Base-by-base conservation (phyloP, 2,888 invertebrate genomes). In the Acrobasis repandana region DNA sequence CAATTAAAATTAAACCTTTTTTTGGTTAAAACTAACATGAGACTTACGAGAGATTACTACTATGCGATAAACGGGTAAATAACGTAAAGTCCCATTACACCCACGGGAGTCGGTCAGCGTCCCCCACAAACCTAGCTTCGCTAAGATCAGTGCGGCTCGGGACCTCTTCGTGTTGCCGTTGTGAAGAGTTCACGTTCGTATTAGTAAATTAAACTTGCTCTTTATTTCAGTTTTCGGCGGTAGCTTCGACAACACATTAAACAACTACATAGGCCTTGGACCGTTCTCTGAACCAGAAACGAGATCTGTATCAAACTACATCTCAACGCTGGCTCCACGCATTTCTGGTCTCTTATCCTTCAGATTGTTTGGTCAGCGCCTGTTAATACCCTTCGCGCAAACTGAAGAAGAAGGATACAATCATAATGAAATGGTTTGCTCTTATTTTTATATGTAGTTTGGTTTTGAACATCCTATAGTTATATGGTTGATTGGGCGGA, bases 311-410 rank as follows among this genome's bases (percentile, higher is more conserved):
- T 85, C 93, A 15, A 67, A 81, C 0, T 94, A 88, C 66, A 79
- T 94, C 0, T 80, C 80, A 8, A 74, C 68, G 9, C 82, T 93
- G n/a, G 72, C 82, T 28, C 74, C 82, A 0, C 82, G 83, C n/a
- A 74, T 94, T 0, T 79, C 79, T 8, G 90, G 93, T 0, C 94
- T 94, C 70, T 71, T 96, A 1, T 93, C 94, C 0, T 93, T 95
- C 68, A 94, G 95, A 70, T 93, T 94, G 0, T 95, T 94, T 73
- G 94, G 95, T 0, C 95, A 95, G 68, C 85, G 88, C 10, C 74
- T 95, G 18, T 74, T 95, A 9, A 85, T 94, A 15, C 95, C 95
- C 0, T 94, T 93, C 67, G 94, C 94, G 0, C 93, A 93, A 59
- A 77, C 82, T 0, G 78, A 75, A 0, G 79, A 76, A 0, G 83